Conservation (phyloP, 2,797 vertebrate species). For the Crocidura indochinensis region DNA sequence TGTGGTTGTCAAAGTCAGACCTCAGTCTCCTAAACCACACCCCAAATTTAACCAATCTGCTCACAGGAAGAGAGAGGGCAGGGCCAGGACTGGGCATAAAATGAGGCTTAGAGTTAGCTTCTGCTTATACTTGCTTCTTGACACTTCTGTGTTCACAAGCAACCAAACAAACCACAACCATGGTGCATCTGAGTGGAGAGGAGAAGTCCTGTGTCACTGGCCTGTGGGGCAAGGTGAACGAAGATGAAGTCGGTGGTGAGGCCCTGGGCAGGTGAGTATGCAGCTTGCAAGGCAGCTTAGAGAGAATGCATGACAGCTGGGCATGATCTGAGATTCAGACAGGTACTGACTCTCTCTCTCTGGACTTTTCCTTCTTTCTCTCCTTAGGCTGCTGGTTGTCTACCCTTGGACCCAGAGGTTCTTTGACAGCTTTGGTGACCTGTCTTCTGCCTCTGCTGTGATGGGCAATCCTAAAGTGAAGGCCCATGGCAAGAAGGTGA, state of each 20-base stretch:
- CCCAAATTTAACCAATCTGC: conserved; percentile 50
- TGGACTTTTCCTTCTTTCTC: background rate
- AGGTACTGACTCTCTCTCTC: conserved; percentile 19
- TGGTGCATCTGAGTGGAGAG: conserved; percentile 90
- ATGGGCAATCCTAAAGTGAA: conserved; percentile 88
- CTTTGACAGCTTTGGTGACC: conserved; percentile 92
- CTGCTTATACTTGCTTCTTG: conserved; percentile 12
- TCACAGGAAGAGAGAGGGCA: background rate
- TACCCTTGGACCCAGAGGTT: conserved; percentile 96
- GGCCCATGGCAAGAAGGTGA: conserved; percentile 91
- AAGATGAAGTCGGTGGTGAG: conserved; percentile 84
- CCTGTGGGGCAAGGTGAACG: conserved; percentile 91
- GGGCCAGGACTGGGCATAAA: conserved; percentile 68
- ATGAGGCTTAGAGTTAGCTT: background rate
- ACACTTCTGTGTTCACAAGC: conserved; percentile 12
- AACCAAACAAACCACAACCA: conserved; percentile 78
- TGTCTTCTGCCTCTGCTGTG: conserved; percentile 90
- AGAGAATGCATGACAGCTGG: conserved; percentile 82
- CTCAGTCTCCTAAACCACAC: too few relatives aligned
- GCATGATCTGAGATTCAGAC: too few relatives aligned
- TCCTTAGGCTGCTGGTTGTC: conserved; percentile 92
- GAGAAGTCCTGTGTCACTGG: conserved; percentile 84
- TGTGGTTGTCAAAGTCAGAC: too few relatives aligned
- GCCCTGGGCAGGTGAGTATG: conserved; percentile 83
- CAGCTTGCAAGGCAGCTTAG: conserved; percentile 83